These are phyloP conservation scores for Deladenus siricidicola DNA, from an alignment of 2,888 invertebrate genomes.

Conservation along the genomic window DNA sequence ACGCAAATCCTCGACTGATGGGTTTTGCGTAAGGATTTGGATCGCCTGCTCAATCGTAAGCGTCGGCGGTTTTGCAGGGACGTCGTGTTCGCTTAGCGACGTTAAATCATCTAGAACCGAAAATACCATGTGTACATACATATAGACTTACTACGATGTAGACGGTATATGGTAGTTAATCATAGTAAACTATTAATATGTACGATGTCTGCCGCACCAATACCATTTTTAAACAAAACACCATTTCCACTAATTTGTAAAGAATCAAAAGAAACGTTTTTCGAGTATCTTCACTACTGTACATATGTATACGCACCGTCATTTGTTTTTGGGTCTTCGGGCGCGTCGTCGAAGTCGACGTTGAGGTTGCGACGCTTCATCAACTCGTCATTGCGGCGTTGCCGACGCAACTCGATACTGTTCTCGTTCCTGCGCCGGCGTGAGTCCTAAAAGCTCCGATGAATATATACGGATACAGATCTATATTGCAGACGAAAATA, in stretches of 20 bases:
- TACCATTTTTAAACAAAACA: conserved; percentile 6
- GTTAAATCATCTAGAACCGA: too few relatives aligned
- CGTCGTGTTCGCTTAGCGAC: too few relatives aligned
- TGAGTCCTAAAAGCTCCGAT: conserved; percentile 71
- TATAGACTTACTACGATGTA: too few relatives aligned
- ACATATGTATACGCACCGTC: too few relatives aligned
- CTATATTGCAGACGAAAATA: too few relatives aligned
- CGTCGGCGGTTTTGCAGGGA: too few relatives aligned
- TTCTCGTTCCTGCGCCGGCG: conserved; percentile 79
- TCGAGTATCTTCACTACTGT: too few relatives aligned
- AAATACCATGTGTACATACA: too few relatives aligned
- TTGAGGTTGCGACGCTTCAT: conserved; percentile 61
- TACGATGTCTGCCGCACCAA: conserved; percentile 5
- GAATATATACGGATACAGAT: neutral
- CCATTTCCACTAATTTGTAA: neutral
- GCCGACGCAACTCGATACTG: conserved; percentile 81
- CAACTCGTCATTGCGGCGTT: conserved; percentile 84
- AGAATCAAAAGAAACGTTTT: neutral
- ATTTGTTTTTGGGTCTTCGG: too few relatives aligned
- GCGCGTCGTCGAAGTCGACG: conserved; percentile 18
- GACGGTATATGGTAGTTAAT: too few relatives aligned
- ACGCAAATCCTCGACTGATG: conserved; percentile 34
- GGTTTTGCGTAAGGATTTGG: conserved; percentile 32
- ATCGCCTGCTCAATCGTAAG: conserved; percentile 29
- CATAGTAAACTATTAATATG: too few relatives aligned